Base-by-base conservation (phyloP, 2,797 vertebrate genomes). In the Pteronotus mesoamericanus region DNA sequence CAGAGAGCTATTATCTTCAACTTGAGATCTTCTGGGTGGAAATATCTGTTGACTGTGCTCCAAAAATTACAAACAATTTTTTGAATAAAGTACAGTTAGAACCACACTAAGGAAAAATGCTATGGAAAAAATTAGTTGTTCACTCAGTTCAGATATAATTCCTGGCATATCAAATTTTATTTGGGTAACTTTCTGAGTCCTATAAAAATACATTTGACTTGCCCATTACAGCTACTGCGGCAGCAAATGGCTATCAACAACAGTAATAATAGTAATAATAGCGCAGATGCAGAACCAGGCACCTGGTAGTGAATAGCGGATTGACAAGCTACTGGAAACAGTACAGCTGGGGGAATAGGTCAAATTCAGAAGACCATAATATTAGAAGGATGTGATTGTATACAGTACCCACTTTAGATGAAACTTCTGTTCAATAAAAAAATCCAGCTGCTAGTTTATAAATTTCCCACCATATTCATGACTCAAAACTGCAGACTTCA, bases 91-190 rank as follows among this genome's bases (percentile, higher is more conserved):
- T 64, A 86, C 37, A 89, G 44, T 94, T 85, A 94, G 8, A 88
- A 78, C 29, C 46, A 93, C 72, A 75, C 87, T 26, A 69, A 48
- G 80, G 79, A 80, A 89, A 91, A 95, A 86, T 39, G 51, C 86
- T 89, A 93, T 51, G 53, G 83, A 86, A 89, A 95, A 85, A 94
- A 90, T 80, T 86, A 95, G 80, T 51, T 72, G 53, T 61, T 86
- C 26, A 53, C 32, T 80, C 51, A 39, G 48, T 93, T 92, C 44
- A 71, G 57, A 75, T 66, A 44, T 24, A 75, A 78, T 59, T 89
- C 68, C n/a, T 68, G 77, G 80, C 6, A 26, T 80, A 85, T 92
- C 82, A 71, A 84, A 75, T 89, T 94, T 89, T 91, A 94, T 57
- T 48, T 92, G 66, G 46, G 84, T 93, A 91, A 66, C 53, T 93